These are phyloP conservation scores for Nephila pilipes DNA, from an alignment of 1,140 invertebrate genomes.

Conservation along the genomic window DNA sequence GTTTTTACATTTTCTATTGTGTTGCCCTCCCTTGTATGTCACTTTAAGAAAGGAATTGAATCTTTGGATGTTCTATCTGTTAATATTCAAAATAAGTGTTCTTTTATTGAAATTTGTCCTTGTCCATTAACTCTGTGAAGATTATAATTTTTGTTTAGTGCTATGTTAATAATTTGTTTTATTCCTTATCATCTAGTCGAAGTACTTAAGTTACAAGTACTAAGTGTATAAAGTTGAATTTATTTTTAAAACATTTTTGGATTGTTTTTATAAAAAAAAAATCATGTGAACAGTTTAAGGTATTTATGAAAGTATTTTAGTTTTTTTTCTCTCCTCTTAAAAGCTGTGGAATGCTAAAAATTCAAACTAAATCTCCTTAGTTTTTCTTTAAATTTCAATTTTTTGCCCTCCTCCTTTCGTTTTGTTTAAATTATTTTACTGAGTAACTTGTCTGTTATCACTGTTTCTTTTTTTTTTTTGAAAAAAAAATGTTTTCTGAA, in stretches of 20 bases:
- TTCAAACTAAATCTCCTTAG: background rate
- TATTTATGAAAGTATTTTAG: background rate
- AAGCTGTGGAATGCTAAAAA: background rate
- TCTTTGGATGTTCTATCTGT: too few relatives aligned
- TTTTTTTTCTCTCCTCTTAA: too few relatives aligned
- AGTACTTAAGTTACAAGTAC: conserved; percentile 8
- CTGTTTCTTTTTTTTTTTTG: background rate
- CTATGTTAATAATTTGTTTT: background rate
- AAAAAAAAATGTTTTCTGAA: background rate
- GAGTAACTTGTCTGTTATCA: background rate
- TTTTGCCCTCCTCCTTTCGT: background rate
- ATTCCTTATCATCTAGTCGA: conserved; percentile 24
- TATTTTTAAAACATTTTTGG: conserved; percentile 19
- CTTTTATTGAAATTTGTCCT: background rate
- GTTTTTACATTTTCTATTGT: background rate
- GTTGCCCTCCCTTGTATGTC: too few relatives aligned
- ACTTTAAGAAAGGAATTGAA: too few relatives aligned
- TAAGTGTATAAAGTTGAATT: background rate
- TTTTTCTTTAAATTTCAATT: background rate
- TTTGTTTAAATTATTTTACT: too few relatives aligned
- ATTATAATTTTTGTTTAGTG: background rate
- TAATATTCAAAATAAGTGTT: background rate
- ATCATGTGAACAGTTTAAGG: background rate
- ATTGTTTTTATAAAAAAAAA: background rate
- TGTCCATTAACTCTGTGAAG: background rate